Base-by-base conservation (phyloP, 64 coral and sea anemone species). In the Stylophora pistillata region DNA sequence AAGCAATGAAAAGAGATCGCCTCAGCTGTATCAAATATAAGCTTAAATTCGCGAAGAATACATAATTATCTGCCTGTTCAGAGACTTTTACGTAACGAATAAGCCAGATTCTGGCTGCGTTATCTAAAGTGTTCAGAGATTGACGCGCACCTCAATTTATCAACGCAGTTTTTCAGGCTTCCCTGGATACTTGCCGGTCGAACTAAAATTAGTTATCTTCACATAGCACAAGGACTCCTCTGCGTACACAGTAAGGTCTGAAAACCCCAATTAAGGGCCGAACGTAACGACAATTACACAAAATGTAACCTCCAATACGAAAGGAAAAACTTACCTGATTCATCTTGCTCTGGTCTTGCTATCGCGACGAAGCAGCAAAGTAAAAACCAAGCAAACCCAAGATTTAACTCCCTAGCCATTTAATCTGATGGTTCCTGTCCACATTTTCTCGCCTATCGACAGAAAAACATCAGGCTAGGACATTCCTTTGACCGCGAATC, bases 371-470 rank as follows among this genome's bases (percentile, higher is more conserved):
- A 34, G 69, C 18, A 53, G 2, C 9, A 31, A 47, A 84, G 18
- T 69, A 84, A 84, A 69, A 84, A 53, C 2, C 41, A 69, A 14
- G 11, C 62, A 84, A 69, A 53, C 25, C 20, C 15, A 20, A 84
- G 69, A 23, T 69, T 18, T 69, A 68, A 6, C 33, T 53, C 26
- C 62, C 68, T 69, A 84, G 80, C 60, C 80, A 84, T 84, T 84
- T 28, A 52, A 1, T 4, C 53, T 5, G 53, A 84, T n/a, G 16
- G 58, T 33, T 20, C 25, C 53, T 23, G 12, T 27, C 3, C 14
- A 62, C 80, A 53, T 69, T 47, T 84, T 62, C 61, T 84, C 33
- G 61, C 31, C 18, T 70, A 26, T 69, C 33, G 53, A 53, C 28
- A 32, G 15, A 21, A 84, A 84, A 84, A 54, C 80, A 82, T n/a